phyloP scores from a whole-genome alignment of 2,797 vertebrate genomes.

The Lates japonicus region DNA sequence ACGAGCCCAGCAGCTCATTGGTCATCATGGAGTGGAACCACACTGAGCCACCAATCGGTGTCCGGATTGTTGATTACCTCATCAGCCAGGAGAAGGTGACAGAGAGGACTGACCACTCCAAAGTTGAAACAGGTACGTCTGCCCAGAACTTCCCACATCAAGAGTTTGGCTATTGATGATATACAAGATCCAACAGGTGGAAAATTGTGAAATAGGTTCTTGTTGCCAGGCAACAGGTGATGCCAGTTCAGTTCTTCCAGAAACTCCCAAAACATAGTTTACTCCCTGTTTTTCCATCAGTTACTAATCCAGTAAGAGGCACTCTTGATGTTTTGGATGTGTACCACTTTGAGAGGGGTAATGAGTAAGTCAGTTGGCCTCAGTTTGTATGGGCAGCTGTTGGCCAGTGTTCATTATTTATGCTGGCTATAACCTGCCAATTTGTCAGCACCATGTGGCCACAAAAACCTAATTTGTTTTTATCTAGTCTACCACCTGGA shows the following conservation, averaged over 20 bases:
- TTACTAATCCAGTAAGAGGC: conserved; percentile 1
- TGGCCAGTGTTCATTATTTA: conserved; percentile 50
- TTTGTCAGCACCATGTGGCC: conserved; percentile 61
- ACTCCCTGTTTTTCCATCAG: background rate
- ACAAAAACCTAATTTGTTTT: conserved; percentile 52
- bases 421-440: conserved; percentile 43
- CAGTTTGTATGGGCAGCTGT: conserved; percentile 47
- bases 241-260: background rate
- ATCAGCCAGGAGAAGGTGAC: conserved; percentile 98
- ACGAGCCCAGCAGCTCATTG: conserved; percentile 97
- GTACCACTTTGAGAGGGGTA: conserved; percentile 30
- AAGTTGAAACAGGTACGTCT: conserved; percentile 94
- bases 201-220: background rate
- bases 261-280: conserved; percentile 11
- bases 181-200: background rate
- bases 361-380: conserved; percentile 50
- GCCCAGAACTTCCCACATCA: conserved; percentile 1
- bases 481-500: conserved; percentile 48
- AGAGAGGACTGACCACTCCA: conserved; percentile 96
- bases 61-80: conserved; percentile 96
- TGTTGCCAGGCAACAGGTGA: conserved; percentile 27
- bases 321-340: conserved; percentile 38
- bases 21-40: conserved; percentile 98
- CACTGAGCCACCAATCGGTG: conserved; percentile 95
- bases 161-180: conserved; percentile 4